A percentile compares a stretch with the other conserved stretches of the same genome.
Conservation (phyloP, 2,113 vertebrate genomes). For the Pipra filicauda region DNA sequence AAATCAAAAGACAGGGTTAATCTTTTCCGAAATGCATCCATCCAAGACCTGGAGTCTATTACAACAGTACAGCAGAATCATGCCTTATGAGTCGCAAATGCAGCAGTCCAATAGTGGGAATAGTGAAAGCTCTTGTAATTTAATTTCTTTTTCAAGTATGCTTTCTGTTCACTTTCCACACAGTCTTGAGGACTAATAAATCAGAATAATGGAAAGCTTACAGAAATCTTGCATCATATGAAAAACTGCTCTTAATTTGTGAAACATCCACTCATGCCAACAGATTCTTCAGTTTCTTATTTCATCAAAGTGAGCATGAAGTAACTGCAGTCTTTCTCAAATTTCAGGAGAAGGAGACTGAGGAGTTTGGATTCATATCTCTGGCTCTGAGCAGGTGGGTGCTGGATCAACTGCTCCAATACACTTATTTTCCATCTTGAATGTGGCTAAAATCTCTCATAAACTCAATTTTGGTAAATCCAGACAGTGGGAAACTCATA, state of each 20-base stretch:
- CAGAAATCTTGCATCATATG: not conserved
- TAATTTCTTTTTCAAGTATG: not conserved
- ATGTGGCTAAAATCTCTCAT: not conserved
- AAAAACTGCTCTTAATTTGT: not conserved
- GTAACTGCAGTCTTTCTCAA: not conserved
- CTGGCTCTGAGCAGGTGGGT: not conserved
- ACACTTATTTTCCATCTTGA: not conserved
- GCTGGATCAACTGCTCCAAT: not conserved
- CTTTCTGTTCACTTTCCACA: slow-evolving; percentile 5
- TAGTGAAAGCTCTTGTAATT: slow-evolving; percentile 13
- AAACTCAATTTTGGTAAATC: not conserved
- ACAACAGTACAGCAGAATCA: not conserved
- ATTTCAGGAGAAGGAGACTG: not conserved
- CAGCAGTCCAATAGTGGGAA: not conserved
- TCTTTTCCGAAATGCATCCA: not conserved
- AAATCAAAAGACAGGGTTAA: not conserved
- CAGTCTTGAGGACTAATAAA: slow-evolving; percentile 20
- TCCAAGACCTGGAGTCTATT: not conserved
- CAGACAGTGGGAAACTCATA: not conserved
- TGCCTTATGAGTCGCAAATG: not conserved
- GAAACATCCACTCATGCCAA: not conserved
- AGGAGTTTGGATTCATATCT: not conserved
- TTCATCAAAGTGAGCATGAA: not conserved
- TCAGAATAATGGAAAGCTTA: slow-evolving; percentile 34
- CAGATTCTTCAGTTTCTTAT: not conserved